Conservation (phyloP, 2,888 invertebrate species). For the Zygothrica quintamaculata region DNA sequence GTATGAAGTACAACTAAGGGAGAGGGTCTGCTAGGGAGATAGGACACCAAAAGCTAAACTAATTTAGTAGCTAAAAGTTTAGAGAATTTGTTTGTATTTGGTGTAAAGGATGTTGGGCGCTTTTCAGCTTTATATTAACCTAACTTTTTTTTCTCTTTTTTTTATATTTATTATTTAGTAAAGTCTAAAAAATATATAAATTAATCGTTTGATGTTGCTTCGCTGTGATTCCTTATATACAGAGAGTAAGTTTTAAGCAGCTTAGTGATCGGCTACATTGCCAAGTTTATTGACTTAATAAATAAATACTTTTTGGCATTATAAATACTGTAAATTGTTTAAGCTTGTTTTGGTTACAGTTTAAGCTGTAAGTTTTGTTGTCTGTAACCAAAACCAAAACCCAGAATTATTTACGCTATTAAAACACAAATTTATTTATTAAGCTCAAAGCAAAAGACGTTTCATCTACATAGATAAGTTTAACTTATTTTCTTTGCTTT, state of each 20-base stretch:
- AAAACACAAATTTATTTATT: slow-evolving; percentile 22
- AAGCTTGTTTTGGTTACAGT: slow-evolving; percentile 25
- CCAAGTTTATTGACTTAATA: slow-evolving; percentile 46
- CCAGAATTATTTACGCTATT: slow-evolving; percentile 44
- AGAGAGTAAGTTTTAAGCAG: slow-evolving; percentile 50
- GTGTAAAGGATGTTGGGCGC: neutral
- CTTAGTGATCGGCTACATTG: slow-evolving; percentile 37
- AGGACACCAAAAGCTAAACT: slow-evolving; percentile 24
- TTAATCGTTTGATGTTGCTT: slow-evolving; percentile 48
- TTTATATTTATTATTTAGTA: slow-evolving; percentile 29
- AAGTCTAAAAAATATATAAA: slow-evolving; percentile 26
- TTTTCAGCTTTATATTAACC: slow-evolving; percentile 8
- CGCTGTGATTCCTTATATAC: slow-evolving; percentile 23
- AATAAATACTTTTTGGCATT: slow-evolving; percentile 43
- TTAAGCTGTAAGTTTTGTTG: slow-evolving; percentile 20
- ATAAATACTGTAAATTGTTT: slow-evolving; percentile 37
- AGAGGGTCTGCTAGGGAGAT: slow-evolving; percentile 8
- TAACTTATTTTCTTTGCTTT: neutral
- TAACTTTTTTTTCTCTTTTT: too few relatives aligned
- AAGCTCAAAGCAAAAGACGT: too few relatives aligned
- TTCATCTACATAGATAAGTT: too few relatives aligned
- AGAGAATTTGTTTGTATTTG: slow-evolving; percentile 41
- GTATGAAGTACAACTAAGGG: slow-evolving; percentile 23
- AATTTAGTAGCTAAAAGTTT: slow-evolving; percentile 31
- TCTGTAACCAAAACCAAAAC: slow-evolving; percentile 8